Evolutionary conservation across 1,140 invertebrate genomes (phyloP).

Genomic region (Drosophila pseudoananassae): DNA sequence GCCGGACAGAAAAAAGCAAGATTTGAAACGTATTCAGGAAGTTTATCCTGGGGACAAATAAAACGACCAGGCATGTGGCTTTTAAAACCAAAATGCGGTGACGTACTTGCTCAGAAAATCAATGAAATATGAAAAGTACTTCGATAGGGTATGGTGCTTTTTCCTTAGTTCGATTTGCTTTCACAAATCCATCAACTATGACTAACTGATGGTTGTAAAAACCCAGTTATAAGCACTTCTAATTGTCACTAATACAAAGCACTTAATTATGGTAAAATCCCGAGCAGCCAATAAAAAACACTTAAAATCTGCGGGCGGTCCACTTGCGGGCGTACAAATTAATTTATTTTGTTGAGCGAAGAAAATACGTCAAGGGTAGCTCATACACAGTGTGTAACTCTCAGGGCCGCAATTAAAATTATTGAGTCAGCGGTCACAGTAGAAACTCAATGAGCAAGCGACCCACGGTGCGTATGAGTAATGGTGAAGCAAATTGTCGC

Average conservation of each 20-base stretch:
- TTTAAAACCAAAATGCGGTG: neutral
- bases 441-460: conserved; percentile 34
- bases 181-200: neutral
- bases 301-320: conserved; percentile 45
- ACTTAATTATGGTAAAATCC: conserved; percentile 74
- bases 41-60: neutral
- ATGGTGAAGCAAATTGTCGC: conserved; percentile 46
- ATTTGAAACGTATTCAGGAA: neutral
- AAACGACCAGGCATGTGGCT: neutral
- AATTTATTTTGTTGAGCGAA: conserved; percentile 47
- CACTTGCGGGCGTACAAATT: conserved; percentile 52
- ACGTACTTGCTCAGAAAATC: neutral
- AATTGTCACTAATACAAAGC: conserved; percentile 58
- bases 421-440: conserved; percentile 49
- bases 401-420: conserved; percentile 64
- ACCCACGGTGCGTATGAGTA: conserved; percentile 77
- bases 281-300: conserved; percentile 60
- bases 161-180: neutral
- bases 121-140: neutral
- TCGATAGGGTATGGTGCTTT: no score
- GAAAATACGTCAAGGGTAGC: conserved; percentile 8
- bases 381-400: conserved; percentile 5
- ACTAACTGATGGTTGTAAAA: conserved; percentile 1
- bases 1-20: neutral
- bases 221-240: conserved; percentile 68